phyloP scores from a whole-genome alignment of 2,113 vertebrate species.

The Catharus fuscescens region DNA sequence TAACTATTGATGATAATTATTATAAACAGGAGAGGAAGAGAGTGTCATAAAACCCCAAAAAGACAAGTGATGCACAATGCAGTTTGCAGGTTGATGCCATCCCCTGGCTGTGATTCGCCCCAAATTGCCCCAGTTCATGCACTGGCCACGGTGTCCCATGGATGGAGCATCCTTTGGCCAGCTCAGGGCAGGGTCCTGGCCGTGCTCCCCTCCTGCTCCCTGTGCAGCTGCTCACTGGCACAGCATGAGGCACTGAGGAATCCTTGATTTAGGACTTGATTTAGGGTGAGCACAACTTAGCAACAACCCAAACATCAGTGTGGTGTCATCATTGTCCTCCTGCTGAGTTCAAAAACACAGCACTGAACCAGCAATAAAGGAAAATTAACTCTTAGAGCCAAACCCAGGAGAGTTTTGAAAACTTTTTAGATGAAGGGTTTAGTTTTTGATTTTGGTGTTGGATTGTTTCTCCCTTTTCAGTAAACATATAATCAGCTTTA shows the following conservation, averaged over 20 bases:
- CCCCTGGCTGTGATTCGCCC: not conserved
- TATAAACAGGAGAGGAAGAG: not conserved
- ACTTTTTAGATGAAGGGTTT: not conserved
- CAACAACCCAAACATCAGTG: not conserved
- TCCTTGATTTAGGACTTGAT: not conserved
- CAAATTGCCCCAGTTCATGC: not conserved
- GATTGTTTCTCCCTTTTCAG: not conserved
- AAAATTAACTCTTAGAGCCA: not conserved
- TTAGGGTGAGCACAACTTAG: not conserved
- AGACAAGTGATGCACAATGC: not conserved
- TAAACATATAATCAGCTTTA: not conserved
- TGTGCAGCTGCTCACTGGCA: not conserved
- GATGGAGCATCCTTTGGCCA: not conserved
- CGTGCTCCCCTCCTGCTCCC: not conserved
- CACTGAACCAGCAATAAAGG: not conserved
- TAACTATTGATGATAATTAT: not conserved
- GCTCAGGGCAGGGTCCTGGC: not conserved
- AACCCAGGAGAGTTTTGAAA: not conserved
- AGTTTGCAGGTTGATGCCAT: not conserved
- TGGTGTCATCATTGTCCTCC: not conserved
- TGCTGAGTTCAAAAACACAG: not conserved
- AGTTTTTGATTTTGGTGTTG: rapidly evolving
- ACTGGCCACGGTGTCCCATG: not conserved
- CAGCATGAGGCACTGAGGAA: not conserved
- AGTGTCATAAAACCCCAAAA: not conserved